These are phyloP conservation scores for Polydrusus cervinus DNA, from an alignment of 2,888 invertebrate genomes.

Conservation along the genomic window DNA sequence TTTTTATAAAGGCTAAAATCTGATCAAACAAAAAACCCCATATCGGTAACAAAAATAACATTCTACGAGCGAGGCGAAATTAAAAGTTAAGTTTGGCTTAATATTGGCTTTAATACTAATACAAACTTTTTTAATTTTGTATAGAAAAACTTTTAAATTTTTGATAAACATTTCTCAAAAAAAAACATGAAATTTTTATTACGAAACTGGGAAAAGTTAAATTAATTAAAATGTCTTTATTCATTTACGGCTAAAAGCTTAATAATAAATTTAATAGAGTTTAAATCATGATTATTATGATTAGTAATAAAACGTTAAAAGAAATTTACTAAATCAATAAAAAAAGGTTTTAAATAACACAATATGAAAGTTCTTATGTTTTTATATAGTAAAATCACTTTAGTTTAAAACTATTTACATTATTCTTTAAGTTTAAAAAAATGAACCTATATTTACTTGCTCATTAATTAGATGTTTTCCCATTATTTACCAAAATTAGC, in stretches of 20 bases:
- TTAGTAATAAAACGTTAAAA: background rate
- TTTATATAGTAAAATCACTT: no score
- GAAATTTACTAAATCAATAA: background rate
- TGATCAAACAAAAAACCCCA: no score
- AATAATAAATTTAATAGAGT: background rate
- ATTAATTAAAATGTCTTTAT: background rate
- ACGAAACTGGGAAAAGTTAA: background rate
- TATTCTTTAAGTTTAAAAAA: no score
- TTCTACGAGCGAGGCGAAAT: background rate
- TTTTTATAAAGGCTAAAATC: no score
- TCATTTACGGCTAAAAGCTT: background rate
- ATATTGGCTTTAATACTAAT: background rate
- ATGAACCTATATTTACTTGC: background rate
- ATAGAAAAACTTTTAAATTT: conserved; percentile 1
- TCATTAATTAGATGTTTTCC: background rate
- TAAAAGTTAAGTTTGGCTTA: no score
- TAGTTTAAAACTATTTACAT: no score
- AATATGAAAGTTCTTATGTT: no score
- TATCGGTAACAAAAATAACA: background rate
- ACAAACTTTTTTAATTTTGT: conserved; percentile 7
- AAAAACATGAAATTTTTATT: conserved; percentile 7
- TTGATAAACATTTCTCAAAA: background rate
- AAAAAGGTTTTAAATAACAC: no score
- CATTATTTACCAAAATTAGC: background rate
- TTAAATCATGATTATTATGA: no score